Conservation (phyloP, 2,113 vertebrate genomes). For the Nestor notabilis region DNA sequence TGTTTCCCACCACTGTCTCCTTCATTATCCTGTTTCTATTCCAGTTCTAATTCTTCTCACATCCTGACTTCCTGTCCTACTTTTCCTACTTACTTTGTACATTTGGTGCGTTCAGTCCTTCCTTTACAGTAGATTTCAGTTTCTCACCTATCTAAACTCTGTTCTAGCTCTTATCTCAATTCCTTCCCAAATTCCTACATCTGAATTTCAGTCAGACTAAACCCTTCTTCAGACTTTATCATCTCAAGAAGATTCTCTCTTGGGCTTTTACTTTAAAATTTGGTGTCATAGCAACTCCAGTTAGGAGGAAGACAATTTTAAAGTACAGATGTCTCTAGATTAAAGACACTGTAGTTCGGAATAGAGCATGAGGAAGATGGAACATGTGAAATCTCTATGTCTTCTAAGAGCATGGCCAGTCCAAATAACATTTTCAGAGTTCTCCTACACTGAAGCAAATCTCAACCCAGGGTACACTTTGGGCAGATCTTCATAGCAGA, state of each 20-base stretch:
- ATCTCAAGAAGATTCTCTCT: not conserved
- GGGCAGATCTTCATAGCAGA: not conserved
- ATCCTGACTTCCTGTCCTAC: slow-evolving; percentile 8
- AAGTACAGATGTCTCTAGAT: not conserved
- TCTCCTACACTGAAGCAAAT: not conserved
- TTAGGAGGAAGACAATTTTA: not conserved
- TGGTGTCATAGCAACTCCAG: not conserved
- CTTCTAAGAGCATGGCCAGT: not conserved
- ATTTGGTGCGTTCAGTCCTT: not conserved
- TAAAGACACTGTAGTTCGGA: not conserved
- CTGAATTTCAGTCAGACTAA: not conserved
- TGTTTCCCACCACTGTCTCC: not conserved
- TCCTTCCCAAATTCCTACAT: not conserved
- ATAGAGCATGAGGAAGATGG: not conserved
- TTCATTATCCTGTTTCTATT: not conserved
- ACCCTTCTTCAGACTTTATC: not conserved
- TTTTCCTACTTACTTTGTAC: not conserved
- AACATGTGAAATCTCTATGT: not conserved
- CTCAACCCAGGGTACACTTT: not conserved
- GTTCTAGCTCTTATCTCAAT: not conserved
- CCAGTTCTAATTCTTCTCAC: slow-evolving; percentile 7
- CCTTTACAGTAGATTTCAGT: not conserved
- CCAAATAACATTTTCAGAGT: not conserved
- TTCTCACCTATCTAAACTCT: not conserved
- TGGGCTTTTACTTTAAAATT: not conserved